Base-by-base conservation (phyloP, 2,113 vertebrate genomes). In the Calonectris borealis region DNA sequence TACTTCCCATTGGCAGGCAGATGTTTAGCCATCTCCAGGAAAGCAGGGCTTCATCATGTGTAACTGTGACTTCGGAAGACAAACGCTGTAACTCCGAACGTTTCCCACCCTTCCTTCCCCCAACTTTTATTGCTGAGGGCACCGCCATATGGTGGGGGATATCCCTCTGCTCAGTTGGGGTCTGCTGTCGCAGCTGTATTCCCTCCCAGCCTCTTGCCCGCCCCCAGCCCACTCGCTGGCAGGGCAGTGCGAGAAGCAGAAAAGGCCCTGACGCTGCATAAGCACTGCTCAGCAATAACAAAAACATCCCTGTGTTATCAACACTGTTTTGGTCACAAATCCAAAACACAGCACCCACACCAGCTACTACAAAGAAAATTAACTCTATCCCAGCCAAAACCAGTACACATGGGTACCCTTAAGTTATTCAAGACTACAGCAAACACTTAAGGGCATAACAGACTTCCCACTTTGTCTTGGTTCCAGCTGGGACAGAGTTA, bases 51-150 rank as follows among this genome's bases (percentile, higher is more conserved):
- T 48, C 24, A 75, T 68, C 34, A 42, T 8, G 17, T 25, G 22
- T 22, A 27, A 42, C 22, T 15, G 29, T 24, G 34, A 88, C 60
- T 64, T 38, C 17, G 26, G 46, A 75, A 75, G 46, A 38, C 11
- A 79, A 83, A 38, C 0, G 0, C 34, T 32, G 13, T 20, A 38
- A 55, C 18, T 69, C 11, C 0, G 2, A 88, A 51, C 5, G 2
- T 14, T 38, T 73, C 46, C 51, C 7, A 3, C 7, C 16, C 68
- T 57, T 60, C 32, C 36, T 10, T 51, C 4, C 31, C 31, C 5
- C 52, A 34, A n/a, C 14, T 84, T 62, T 62, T 72, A 14, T 3
- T 44, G 68, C 71, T 48, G 22, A 83, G 48, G 34, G 6, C 3
- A 9, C 26, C 36, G n/a, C 10, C 27, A 26, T 7, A 40, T 1